These are phyloP conservation scores for Anoplopoma fimbria DNA, from an alignment of 2,113 vertebrate genomes.

Conservation along the genomic window DNA sequence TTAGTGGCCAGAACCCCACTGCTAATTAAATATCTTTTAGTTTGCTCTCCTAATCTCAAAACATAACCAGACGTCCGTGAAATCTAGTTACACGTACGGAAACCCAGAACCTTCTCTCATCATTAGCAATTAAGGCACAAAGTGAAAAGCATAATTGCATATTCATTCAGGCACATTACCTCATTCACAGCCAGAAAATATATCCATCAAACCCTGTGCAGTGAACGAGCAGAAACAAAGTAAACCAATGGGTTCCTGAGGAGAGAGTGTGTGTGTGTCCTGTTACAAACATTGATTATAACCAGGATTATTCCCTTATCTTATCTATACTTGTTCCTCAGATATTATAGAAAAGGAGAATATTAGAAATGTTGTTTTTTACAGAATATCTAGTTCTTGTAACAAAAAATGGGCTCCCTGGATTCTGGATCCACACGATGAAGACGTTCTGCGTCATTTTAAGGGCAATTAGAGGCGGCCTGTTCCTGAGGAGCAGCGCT, in stretches of 20 bases:
- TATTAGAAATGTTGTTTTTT: not conserved
- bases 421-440: not conserved
- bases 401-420: too few species aligned
- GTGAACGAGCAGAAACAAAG: not conserved
- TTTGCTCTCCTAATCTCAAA: not conserved
- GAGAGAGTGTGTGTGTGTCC: too few species aligned
- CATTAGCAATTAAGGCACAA: not conserved
- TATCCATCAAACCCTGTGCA: not conserved
- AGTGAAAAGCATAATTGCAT: not conserved
- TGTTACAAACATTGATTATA: too few species aligned
- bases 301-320: not conserved
- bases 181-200: not conserved
- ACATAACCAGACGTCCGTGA: not conserved
- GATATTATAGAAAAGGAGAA: not conserved
- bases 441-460: slow-evolving; percentile 14
- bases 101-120: not conserved
- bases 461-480: slow-evolving; percentile 30
- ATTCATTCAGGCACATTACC: not conserved
- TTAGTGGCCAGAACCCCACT: too few species aligned
- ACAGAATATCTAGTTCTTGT: too few species aligned
- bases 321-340: not conserved
- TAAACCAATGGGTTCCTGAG: not conserved
- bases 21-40: not conserved
- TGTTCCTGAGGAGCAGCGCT: slow-evolving; percentile 32
- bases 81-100: not conserved